A percentile compares a stretch with the other conserved stretches of the same genome.
phyloP scores from a whole-genome alignment of 2,113 vertebrate species.

The Zapus hudsonius region DNA sequence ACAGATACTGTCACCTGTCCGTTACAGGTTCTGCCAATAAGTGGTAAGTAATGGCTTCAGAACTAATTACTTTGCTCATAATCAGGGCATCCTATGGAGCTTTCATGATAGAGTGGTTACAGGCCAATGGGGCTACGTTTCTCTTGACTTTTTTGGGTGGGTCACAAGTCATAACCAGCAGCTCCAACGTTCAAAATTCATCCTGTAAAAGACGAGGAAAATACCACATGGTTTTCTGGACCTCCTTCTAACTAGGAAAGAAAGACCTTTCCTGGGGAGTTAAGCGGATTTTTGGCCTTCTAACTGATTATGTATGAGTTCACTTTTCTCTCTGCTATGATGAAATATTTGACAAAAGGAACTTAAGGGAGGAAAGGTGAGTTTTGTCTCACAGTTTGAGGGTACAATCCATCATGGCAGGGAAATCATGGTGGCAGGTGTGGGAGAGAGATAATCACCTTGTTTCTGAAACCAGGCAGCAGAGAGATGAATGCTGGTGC shows the following conservation, averaged over 20 bases:
- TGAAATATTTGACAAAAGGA: too few relatives aligned
- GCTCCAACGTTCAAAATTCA: neutral
- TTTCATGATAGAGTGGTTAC: neutral
- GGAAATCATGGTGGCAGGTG: too few relatives aligned
- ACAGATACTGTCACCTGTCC: accelerated
- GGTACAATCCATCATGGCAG: too few relatives aligned
- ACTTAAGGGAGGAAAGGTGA: too few relatives aligned
- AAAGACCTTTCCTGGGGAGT: neutral
- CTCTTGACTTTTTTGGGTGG: neutral
- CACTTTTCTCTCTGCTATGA: too few relatives aligned
- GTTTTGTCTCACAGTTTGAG: too few relatives aligned
- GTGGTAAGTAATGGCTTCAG: neutral
- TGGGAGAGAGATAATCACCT: too few relatives aligned
- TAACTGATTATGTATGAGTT: neutral
- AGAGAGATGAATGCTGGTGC: too few relatives aligned
- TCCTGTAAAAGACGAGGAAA: neutral
- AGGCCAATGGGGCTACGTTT: neutral
- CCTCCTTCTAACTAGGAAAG: neutral
- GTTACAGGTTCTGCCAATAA: too few relatives aligned
- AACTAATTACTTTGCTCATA: neutral
- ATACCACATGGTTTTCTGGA: neutral
- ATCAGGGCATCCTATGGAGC: neutral
- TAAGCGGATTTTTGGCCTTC: neutral
- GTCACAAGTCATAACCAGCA: neutral
- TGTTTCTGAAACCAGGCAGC: too few relatives aligned